Conservation (phyloP, 2,113 vertebrate species). For the Trogon melanurus region DNA sequence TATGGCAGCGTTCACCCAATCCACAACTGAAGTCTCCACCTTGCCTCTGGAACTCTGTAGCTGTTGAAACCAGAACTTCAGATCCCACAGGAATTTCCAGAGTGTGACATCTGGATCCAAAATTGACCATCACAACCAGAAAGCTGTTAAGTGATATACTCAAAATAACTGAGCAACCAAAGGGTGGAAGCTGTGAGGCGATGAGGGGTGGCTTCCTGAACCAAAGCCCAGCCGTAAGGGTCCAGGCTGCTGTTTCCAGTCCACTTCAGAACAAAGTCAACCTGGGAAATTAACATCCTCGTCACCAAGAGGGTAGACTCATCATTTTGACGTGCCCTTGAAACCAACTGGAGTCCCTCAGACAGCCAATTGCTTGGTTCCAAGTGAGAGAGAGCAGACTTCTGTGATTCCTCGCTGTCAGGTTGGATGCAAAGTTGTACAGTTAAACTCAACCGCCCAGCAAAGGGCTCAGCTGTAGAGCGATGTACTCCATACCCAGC, state of each 20-base stretch:
- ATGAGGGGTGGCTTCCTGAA: background rate
- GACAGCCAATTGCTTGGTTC: background rate
- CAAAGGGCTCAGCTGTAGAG: background rate
- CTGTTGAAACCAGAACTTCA: background rate
- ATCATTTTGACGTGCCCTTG: background rate
- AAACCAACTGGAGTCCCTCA: background rate
- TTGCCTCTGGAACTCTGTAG: background rate
- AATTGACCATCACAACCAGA: background rate
- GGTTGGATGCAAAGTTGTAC: background rate
- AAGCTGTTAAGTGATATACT: background rate
- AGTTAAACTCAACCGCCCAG: background rate
- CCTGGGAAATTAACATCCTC: background rate
- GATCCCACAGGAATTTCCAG: background rate
- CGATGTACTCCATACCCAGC: rapidly evolving
- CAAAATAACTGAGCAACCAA: background rate
- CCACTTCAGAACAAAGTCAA: background rate
- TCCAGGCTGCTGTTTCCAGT: background rate
- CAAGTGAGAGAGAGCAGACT: background rate
- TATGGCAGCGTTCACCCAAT: background rate
- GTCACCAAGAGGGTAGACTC: background rate
- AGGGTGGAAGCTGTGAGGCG: background rate
- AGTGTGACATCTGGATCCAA: background rate
- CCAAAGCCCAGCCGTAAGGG: background rate
- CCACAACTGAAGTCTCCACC: background rate
- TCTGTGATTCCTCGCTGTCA: rapidly evolving